These are phyloP conservation scores for Drosophila acutilabella DNA, from an alignment of 2,888 invertebrate genomes.

Conservation along the genomic window DNA sequence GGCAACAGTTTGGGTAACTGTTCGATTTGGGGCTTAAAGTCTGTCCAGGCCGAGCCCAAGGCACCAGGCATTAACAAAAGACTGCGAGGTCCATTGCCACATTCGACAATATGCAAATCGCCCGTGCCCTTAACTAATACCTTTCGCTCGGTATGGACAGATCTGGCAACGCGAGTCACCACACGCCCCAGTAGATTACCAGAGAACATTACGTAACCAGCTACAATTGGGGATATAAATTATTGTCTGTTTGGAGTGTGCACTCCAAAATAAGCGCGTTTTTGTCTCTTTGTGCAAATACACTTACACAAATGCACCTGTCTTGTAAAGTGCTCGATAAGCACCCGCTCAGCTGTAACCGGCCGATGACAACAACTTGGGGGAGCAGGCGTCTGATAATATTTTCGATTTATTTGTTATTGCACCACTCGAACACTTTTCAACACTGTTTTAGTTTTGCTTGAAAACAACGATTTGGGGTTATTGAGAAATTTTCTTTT, in stretches of 20 bases:
- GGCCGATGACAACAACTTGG: slow-evolving; percentile 11
- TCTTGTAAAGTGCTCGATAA: slow-evolving; percentile 61
- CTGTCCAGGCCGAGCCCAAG: slow-evolving; percentile 92
- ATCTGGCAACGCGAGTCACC: slow-evolving; percentile 27
- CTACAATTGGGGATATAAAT: slow-evolving; percentile 21
- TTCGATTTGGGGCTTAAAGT: slow-evolving; percentile 92
- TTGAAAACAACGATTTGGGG: no score
- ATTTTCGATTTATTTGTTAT: slow-evolving; percentile 10
- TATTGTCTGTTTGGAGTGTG: slow-evolving; percentile 45
- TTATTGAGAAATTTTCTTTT: no score
- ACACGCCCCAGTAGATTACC: slow-evolving; percentile 30
- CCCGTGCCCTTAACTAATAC: slow-evolving; percentile 87
- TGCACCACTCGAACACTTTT: slow-evolving; percentile 7
- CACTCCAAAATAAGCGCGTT: slow-evolving; percentile 39
- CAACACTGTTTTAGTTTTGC: slow-evolving; percentile 13
- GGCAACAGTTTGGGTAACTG: slow-evolving; percentile 85
- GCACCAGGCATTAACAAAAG: slow-evolving; percentile 92
- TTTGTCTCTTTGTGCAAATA: slow-evolving; percentile 26
- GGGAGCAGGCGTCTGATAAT: background rate
- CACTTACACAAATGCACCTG: slow-evolving; percentile 30
- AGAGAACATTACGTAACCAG: slow-evolving; percentile 67
- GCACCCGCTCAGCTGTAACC: slow-evolving; percentile 38
- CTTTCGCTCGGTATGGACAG: slow-evolving; percentile 86
- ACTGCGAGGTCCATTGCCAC: slow-evolving; percentile 85
- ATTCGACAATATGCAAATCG: slow-evolving; percentile 88